A percentile compares a stretch with the other conserved stretches of the same genome.
phyloP scores from a whole-genome alignment of 2,888 invertebrate genomes.

The Sarcophaga variegata region DNA sequence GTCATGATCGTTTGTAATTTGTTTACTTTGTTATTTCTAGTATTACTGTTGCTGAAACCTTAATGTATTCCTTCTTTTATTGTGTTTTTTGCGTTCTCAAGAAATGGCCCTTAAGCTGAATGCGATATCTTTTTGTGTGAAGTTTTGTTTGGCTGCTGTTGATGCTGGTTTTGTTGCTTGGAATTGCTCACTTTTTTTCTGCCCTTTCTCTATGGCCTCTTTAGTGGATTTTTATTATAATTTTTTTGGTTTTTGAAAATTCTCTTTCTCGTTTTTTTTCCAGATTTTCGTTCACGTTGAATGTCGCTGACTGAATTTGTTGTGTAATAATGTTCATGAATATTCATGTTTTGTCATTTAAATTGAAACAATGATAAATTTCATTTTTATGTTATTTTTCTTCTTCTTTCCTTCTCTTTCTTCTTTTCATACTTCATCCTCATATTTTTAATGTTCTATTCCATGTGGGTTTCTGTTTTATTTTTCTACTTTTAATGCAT shows the following conservation, averaged over 20 bases:
- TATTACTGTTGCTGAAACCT: conserved; percentile 17
- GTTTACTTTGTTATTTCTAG: conserved; percentile 41
- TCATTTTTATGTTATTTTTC: conserved; percentile 46
- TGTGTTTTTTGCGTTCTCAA: conserved; percentile 1
- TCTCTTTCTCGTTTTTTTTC: conserved; percentile 46
- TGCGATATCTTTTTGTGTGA: conserved; percentile 8
- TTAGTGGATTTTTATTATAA: conserved; percentile 48
- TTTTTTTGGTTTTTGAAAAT: conserved; percentile 12
- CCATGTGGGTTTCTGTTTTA: conserved; percentile 20
- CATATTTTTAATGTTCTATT: conserved; percentile 54
- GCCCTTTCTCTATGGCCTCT: conserved; percentile 30
- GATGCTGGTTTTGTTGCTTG: conserved; percentile 10
- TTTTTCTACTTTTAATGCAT: not conserved
- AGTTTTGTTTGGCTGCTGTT: not conserved
- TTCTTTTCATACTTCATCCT: not conserved
- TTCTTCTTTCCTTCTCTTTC: conserved; percentile 18
- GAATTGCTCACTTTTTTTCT: conserved; percentile 50
- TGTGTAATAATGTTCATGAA: conserved; percentile 69
- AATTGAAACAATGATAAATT: conserved; percentile 69
- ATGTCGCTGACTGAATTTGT: conserved; percentile 66
- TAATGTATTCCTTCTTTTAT: conserved; percentile 45
- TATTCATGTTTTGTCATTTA: conserved; percentile 68
- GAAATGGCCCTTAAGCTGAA: conserved; percentile 61
- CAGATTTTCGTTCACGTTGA: not conserved
- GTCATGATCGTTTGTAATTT: conserved; percentile 3